These are phyloP conservation scores for Alca torda DNA, from an alignment of 2,797 vertebrate genomes.

Conservation along the genomic window DNA sequence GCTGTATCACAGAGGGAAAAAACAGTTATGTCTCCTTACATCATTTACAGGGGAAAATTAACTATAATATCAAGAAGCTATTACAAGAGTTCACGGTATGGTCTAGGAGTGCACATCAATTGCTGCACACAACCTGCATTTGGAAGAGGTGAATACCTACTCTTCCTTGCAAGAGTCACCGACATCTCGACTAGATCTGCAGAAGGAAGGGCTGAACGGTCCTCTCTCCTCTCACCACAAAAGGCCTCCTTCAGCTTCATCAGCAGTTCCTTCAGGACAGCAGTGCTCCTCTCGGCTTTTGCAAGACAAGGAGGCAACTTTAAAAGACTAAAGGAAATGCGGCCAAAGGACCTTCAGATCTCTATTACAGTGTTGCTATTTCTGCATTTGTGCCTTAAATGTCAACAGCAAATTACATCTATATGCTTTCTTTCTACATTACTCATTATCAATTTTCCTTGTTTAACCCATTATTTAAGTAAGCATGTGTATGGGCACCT, in stretches of 20 bases:
- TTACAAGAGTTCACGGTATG: background rate
- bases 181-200: background rate
- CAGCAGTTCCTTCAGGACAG: background rate
- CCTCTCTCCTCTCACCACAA: background rate
- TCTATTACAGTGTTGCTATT: background rate
- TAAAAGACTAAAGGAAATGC: background rate
- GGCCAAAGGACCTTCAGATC: background rate
- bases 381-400: background rate
- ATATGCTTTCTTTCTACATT: background rate
- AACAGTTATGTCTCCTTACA: background rate
- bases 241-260: background rate
- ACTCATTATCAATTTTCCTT: background rate
- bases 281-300: background rate
- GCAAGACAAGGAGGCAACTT: background rate
- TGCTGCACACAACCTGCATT: background rate
- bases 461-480: background rate
- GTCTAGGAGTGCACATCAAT: background rate
- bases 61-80: background rate
- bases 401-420: background rate
- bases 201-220: background rate
- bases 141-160: background rate
- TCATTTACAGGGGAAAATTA: background rate
- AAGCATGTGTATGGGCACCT: background rate
- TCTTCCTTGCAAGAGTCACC: background rate
- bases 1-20: background rate